Conservation (phyloP, 2,797 vertebrate genomes). For the Clarias pachynema region DNA sequence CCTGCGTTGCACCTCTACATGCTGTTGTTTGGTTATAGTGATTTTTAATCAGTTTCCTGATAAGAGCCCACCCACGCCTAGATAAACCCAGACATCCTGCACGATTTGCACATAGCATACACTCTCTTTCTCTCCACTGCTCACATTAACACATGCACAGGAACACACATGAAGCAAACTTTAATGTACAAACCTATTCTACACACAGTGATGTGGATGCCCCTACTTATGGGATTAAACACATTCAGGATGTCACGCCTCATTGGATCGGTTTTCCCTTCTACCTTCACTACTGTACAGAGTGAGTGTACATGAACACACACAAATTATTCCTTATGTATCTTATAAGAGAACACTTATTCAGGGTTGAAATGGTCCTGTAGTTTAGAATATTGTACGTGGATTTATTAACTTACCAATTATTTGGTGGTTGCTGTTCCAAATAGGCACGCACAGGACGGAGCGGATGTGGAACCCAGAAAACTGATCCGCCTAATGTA, state of each 20-base stretch:
- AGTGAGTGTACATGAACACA: conserved; percentile 51
- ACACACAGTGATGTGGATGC: not conserved
- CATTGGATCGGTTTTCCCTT: not conserved
- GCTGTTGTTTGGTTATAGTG: conserved; percentile 71
- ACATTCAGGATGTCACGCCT: not conserved
- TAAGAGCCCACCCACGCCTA: conserved; percentile 68
- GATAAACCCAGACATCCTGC: conserved; percentile 34
- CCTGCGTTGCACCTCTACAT: conserved; percentile 63
- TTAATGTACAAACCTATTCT: conserved; percentile 32
- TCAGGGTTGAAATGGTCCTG: not conserved
- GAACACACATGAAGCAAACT: conserved; percentile 45
- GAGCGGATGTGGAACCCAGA: conserved; percentile 97
- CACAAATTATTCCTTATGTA: not conserved
- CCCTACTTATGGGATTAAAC: not conserved
- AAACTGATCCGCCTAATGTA: conserved; percentile 91
- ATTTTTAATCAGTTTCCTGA: conserved; percentile 71
- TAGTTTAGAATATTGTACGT: not conserved
- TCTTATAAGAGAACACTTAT: not conserved
- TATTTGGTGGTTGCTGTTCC: conserved; percentile 99
- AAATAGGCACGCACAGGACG: conserved; percentile 97
- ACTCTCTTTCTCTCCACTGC: not conserved
- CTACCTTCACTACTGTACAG: not conserved
- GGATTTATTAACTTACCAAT: conserved; percentile 83
- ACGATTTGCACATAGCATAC: conserved; percentile 45
- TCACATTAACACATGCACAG: conserved; percentile 57